A percentile compares a stretch with the other conserved stretches of the same genome.
phyloP scores from a whole-genome alignment of 1,140 invertebrate species.

The Drosophila santomea region DNA sequence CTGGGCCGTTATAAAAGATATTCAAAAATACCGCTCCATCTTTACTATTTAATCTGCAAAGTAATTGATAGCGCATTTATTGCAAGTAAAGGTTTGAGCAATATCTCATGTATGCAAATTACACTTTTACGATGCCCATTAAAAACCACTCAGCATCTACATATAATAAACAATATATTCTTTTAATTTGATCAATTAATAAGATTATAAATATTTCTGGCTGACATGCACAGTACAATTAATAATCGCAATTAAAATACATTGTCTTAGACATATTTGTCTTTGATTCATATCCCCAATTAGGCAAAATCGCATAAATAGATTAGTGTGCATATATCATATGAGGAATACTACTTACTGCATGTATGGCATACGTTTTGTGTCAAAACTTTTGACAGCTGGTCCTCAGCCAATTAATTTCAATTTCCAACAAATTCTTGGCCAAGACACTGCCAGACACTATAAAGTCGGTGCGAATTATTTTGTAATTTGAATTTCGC shows the following conservation, averaged over 20 bases:
- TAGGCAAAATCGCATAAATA: background rate
- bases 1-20: background rate
- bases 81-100: background rate
- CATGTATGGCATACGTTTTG: background rate
- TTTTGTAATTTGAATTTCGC: conserved; percentile 35
- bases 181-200: conserved; percentile 23
- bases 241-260: background rate
- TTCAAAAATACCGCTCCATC: background rate
- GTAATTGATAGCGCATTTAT: background rate
- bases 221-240: background rate
- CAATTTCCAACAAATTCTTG: conserved; percentile 25
- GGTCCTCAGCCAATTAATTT: conserved; percentile 19
- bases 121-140: conserved; percentile 3
- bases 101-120: background rate
- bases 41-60: background rate
- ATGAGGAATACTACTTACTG: no score
- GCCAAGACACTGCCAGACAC: conserved; percentile 11
- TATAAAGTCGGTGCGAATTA: conserved; percentile 43
- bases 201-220: conserved; percentile 8
- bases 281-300: conserved; percentile 5
- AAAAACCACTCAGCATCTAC: background rate
- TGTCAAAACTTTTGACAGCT: conserved; percentile 10
- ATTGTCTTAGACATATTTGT: conserved; percentile 2
- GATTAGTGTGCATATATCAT: background rate
- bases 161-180: conserved; percentile 1